Percentiles rank a stretch among this genome's conserved stretches.
Evolutionary conservation across 2,888 invertebrate species (phyloP).

Genomic region (Drosophila nr. medialis): DNA sequence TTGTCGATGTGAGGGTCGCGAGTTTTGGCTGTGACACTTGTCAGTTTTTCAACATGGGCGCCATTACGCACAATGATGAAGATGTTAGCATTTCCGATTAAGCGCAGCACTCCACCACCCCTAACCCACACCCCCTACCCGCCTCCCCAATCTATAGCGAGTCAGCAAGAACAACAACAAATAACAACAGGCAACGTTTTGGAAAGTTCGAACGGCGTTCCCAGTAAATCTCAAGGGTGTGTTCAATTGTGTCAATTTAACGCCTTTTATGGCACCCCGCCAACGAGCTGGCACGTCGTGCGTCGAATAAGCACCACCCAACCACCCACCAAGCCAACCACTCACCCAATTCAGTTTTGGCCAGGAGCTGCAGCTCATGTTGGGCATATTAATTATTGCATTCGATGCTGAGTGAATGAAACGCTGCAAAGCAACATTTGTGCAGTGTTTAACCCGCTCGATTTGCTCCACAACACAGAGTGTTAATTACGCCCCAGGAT

Average conservation of each 20-base stretch:
- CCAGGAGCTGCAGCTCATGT: slow-evolving; percentile 46
- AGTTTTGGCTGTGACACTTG: slow-evolving; percentile 31
- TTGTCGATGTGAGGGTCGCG: slow-evolving; percentile 10
- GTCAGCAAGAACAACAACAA: slow-evolving; percentile 36
- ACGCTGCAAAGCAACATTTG: slow-evolving; percentile 30
- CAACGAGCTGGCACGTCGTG: slow-evolving; percentile 15
- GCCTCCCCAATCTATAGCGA: slow-evolving; percentile 5
- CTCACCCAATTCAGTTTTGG: slow-evolving; percentile 16
- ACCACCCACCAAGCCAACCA: slow-evolving; percentile 5
- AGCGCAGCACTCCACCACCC: slow-evolving; percentile 43
- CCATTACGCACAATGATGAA: slow-evolving; percentile 64
- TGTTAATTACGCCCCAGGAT: slow-evolving; percentile 66
- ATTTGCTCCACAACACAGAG: slow-evolving; percentile 60
- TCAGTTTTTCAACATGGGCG: slow-evolving; percentile 53
- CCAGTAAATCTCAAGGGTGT: slow-evolving; percentile 74
- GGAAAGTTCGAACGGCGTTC: slow-evolving; percentile 38
- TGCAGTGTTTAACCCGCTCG: slow-evolving; percentile 70
- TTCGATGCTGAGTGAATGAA: slow-evolving; percentile 29
- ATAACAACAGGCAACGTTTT: slow-evolving; percentile 20
- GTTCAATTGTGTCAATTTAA: slow-evolving; percentile 81
- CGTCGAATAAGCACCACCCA: slow-evolving; percentile 9
- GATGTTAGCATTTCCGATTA: slow-evolving; percentile 77
- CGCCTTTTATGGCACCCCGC: slow-evolving; percentile 72
- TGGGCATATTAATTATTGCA: slow-evolving; percentile 79
- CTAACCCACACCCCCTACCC: slow-evolving; percentile 16